These are phyloP conservation scores for Macquaria australasica DNA, from an alignment of 2,113 vertebrate genomes.

Conservation along the genomic window DNA sequence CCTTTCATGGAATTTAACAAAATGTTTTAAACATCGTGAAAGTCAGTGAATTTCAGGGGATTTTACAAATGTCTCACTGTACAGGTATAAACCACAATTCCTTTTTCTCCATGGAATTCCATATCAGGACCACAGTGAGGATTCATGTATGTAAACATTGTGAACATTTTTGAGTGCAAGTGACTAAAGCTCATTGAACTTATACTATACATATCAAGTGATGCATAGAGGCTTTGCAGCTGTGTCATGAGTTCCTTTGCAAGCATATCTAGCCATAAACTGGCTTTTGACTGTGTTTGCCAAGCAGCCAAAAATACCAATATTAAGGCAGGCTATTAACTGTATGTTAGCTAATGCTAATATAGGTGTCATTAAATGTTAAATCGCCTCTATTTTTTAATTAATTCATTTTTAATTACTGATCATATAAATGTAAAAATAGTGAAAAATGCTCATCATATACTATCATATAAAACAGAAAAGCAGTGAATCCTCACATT, in stretches of 20 bases:
- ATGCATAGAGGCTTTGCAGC: not conserved
- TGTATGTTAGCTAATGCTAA: too few species aligned
- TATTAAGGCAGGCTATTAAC: too few species aligned
- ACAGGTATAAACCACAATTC: not conserved
- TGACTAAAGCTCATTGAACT: slow-evolving; percentile 15
- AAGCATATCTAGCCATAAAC: not conserved
- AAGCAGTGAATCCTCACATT: not conserved
- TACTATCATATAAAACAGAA: not conserved
- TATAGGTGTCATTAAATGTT: too few species aligned
- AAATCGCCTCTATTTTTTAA: too few species aligned
- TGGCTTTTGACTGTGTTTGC: not conserved
- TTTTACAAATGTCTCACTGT: not conserved
- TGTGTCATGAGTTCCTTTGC: not conserved
- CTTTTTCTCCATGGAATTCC: not conserved
- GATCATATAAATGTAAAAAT: too few species aligned
- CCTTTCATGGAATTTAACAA: not conserved
- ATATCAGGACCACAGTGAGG: not conserved
- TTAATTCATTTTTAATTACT: too few species aligned
- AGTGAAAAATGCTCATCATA: too few species aligned
- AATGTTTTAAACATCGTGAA: not conserved
- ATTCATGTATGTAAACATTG: slow-evolving; percentile 8
- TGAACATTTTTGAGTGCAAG: slow-evolving; percentile 10
- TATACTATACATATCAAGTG: not conserved
- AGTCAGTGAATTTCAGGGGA: not conserved
- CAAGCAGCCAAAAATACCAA: too few species aligned